A percentile compares a stretch with the other conserved stretches of the same genome.
These are phyloP conservation scores for Trichoplusia ni DNA, from an alignment of 1,140 invertebrate genomes.

Conservation along the genomic window DNA sequence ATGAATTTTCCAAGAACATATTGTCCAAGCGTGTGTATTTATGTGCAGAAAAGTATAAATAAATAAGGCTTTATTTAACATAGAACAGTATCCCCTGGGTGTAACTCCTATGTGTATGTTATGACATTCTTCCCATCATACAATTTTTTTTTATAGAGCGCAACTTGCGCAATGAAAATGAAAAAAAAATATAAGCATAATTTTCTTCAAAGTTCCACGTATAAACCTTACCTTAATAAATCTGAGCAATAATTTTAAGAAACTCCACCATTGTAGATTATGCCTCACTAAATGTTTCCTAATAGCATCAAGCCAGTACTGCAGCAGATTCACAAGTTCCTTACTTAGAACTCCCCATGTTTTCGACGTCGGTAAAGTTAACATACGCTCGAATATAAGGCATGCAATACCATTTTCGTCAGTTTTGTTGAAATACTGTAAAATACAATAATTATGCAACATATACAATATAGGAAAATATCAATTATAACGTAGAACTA, in stretches of 20 bases:
- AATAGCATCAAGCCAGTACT: conserved; percentile 61
- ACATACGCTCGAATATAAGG: conserved; percentile 47
- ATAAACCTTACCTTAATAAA: conserved; percentile 62
- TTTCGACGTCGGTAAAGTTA: conserved; percentile 56
- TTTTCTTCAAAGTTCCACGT: too few species aligned
- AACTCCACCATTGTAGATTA: conserved; percentile 59
- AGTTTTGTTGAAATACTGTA: conserved; percentile 64
- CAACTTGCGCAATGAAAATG: too few species aligned
- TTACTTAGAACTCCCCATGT: conserved; percentile 59
- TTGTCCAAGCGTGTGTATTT: too few species aligned
- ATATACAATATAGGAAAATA: neutral
- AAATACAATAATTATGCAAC: conserved; percentile 16
- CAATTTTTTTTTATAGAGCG: too few species aligned
- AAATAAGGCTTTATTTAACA: too few species aligned
- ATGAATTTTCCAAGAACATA: too few species aligned
- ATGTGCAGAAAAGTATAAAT: too few species aligned
- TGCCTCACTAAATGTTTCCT: conserved; percentile 55
- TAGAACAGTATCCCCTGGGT: too few species aligned
- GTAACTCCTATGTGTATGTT: too few species aligned
- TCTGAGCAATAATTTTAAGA: conserved; percentile 50
- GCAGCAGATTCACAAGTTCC: conserved; percentile 51
- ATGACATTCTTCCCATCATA: too few species aligned
- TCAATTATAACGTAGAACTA: neutral
- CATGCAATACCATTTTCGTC: conserved; percentile 57
- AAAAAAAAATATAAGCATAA: too few species aligned